These are phyloP conservation scores for Nebria brevicollis DNA, from an alignment of 2,888 invertebrate species.

Conservation along the genomic window DNA sequence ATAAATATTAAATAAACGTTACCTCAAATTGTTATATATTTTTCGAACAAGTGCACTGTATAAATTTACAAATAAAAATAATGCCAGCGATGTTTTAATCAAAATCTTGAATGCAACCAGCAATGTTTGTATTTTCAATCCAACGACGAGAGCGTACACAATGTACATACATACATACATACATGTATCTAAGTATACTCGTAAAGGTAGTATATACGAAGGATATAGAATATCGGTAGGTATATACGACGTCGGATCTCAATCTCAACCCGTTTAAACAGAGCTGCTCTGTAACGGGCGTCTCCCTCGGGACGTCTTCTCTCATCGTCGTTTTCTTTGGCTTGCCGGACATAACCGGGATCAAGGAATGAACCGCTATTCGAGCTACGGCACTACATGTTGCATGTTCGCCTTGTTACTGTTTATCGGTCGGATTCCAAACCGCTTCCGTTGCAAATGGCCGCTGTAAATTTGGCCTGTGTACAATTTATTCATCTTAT, in stretches of 20 bases:
- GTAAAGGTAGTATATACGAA: background rate
- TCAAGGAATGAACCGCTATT: background rate
- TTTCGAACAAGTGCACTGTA: too few relatives aligned
- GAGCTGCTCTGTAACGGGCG: background rate
- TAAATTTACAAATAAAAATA: too few relatives aligned
- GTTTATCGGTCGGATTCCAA: slow-evolving; percentile 15
- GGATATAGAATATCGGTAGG: background rate
- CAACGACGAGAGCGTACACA: too few relatives aligned
- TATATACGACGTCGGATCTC: background rate
- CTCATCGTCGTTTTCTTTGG: background rate
- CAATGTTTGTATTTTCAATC: too few relatives aligned
- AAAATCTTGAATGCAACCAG: too few relatives aligned
- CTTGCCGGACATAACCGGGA: background rate
- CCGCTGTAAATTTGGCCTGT: background rate
- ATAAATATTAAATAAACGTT: too few relatives aligned
- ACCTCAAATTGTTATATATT: too few relatives aligned
- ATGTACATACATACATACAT: background rate
- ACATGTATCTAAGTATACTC: background rate
- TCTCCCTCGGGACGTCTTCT: background rate
- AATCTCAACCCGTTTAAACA: background rate
- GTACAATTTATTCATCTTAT: background rate
- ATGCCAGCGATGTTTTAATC: too few relatives aligned
- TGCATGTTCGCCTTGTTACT: slow-evolving; percentile 18
- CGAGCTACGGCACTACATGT: slow-evolving; percentile 8
- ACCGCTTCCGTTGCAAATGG: slow-evolving; percentile 1